Evolutionary conservation across 2,113 vertebrate species (phyloP).

Genomic region (Trachemys scripta): DNA sequence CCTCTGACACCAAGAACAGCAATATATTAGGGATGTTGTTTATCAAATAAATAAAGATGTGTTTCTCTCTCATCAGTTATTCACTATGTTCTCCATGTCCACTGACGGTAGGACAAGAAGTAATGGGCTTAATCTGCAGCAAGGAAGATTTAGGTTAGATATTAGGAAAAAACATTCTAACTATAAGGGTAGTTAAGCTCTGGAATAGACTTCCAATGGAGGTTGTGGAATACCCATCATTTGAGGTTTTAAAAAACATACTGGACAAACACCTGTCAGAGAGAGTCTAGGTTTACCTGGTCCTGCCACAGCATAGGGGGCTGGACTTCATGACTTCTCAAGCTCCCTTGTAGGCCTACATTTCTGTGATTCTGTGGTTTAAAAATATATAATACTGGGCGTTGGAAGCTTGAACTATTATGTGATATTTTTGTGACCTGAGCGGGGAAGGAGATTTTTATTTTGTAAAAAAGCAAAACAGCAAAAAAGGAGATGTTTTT

Average conservation of each 20-base stretch:
- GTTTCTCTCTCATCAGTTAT: neutral
- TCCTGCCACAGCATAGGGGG: neutral
- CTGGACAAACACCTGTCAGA: neutral
- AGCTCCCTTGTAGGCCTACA: neutral
- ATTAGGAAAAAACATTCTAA: neutral
- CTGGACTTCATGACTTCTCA: neutral
- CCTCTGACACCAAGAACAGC: neutral
- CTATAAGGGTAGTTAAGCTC: neutral
- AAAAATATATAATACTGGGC: neutral
- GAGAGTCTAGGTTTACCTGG: neutral
- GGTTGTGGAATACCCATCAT: neutral
- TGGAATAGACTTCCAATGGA: neutral
- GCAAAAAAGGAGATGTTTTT: neutral
- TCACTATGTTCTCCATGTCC: neutral
- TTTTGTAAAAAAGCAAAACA: neutral
- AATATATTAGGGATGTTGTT: neutral
- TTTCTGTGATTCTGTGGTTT: neutral
- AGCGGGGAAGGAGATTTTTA: neutral
- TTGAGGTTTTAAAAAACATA: neutral
- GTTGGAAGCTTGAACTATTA: neutral
- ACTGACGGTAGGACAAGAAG: neutral
- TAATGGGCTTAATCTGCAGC: neutral
- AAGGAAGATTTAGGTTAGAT: neutral
- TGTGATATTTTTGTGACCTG: neutral
- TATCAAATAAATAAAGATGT: neutral